Evolutionary conservation across 1,140 invertebrate species (phyloP).

Genomic region (Neuroterus valhalla): DNA sequence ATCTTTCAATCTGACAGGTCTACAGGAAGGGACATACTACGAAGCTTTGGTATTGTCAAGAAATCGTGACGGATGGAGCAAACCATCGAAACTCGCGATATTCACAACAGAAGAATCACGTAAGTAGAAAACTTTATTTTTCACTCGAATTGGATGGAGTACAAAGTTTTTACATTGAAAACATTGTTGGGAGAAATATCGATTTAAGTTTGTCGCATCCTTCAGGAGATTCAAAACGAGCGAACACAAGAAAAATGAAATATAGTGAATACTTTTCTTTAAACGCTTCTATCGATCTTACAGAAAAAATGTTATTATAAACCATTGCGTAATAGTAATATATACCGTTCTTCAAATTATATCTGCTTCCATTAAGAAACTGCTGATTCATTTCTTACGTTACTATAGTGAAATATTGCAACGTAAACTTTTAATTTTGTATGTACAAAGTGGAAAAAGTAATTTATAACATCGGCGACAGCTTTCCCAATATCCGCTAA

Average conservation of each 20-base stretch:
- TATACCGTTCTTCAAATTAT: too few relatives aligned
- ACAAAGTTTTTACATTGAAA: neutral
- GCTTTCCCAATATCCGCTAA: constrained; percentile 8
- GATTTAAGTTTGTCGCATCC: too few relatives aligned
- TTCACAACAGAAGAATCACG: constrained; percentile 81
- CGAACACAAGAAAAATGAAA: too few relatives aligned
- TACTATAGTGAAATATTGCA: neutral
- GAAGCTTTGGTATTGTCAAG: constrained; percentile 82
- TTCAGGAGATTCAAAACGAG: too few relatives aligned
- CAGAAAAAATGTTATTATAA: too few relatives aligned
- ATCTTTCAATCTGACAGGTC: constrained; percentile 80
- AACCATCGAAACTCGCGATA: constrained; percentile 78
- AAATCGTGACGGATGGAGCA: constrained; percentile 84
- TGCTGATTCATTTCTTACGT: neutral
- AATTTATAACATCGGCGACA: neutral
- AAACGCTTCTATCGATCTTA: too few relatives aligned
- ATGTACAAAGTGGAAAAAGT: neutral
- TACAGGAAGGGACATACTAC: constrained; percentile 81
- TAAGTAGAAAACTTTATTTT: constrained; percentile 61
- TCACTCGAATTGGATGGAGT: constrained; percentile 37
- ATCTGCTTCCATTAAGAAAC: neutral
- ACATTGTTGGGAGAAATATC: neutral
- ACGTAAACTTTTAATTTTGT: constrained; percentile 15
- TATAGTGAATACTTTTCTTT: too few relatives aligned
- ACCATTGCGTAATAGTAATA: too few relatives aligned